Base-by-base conservation (phyloP, 2,797 vertebrate species). In the Syngnathus rostellatus region DNA sequence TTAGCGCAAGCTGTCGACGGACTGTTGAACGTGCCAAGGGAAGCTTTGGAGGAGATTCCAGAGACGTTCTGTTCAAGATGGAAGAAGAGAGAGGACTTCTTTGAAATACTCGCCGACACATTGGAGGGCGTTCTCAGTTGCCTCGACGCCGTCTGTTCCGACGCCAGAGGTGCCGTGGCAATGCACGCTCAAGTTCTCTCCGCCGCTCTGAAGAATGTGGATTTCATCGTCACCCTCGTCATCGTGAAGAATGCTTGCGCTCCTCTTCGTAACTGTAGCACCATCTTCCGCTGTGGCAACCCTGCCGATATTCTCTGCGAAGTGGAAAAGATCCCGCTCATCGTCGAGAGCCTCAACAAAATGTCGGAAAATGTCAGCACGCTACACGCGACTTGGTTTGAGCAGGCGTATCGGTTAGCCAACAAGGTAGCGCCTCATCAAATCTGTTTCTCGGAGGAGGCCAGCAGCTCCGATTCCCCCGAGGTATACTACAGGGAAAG, bases 231-330 rank as follows among this genome's bases (percentile, higher is more conserved):
- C 70, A 95, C 93, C 0, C 74, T 96, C 1, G 93, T 98, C 53
- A 93, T 98, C 71, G 71, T 99, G 77, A 97, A 94, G 85, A 97
- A 96, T 0, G 83, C 92, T 5, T 92, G 97, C 6, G 89, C 93
- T 62, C 97, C 95, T n/a, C 93, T 97, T 0, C 90, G 94, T 71
- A 96, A 95, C 1, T 98, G 96, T 25, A 97, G 97, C 67, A 98
- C 93, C 17, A 95, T 98, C 63, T 95, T 99, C 82, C 94, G 96
- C 58, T 92, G 92, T 51, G 96, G 96, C n/a, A 95, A 95, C 70
- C 95, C 95, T 0, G 94, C 94, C 0, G 95, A 98, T 68, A 93
- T 98, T 3, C 94, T 96, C 76, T 96, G 95, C 62, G 97, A 97
- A 59, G 92, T 93, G 70, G 93, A 96, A 79, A 98, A 94, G 80